Percentiles rank a stretch among this genome's conserved stretches.
Conservation (phyloP, 2,113 vertebrate species). For the Butorides virescens region DNA sequence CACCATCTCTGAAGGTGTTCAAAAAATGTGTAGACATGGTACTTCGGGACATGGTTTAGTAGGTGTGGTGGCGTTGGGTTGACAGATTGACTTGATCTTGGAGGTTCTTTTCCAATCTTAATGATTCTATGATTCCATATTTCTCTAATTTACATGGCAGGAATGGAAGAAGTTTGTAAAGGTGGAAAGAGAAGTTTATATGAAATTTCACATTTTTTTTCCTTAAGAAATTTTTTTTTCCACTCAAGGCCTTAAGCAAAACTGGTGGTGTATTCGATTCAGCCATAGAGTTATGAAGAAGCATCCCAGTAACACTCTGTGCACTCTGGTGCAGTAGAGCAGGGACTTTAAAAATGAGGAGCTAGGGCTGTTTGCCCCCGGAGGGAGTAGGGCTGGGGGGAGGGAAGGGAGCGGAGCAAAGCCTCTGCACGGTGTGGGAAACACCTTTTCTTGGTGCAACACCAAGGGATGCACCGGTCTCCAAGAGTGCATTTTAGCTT, state of each 20-base stretch:
- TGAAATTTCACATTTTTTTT: background rate
- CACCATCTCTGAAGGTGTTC: too few relatives aligned
- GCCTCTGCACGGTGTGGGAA: background rate
- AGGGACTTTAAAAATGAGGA: background rate
- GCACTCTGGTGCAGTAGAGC: background rate
- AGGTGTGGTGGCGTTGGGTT: too few relatives aligned
- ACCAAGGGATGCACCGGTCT: rapidly evolving
- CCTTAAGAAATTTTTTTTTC: background rate
- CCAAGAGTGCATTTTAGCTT: rapidly evolving
- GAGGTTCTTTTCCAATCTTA: too few relatives aligned
- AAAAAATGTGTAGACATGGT: too few relatives aligned
- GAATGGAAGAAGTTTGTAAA: background rate
- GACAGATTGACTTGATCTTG: too few relatives aligned
- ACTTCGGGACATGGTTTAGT: too few relatives aligned
- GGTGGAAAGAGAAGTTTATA: background rate
- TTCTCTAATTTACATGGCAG: background rate
- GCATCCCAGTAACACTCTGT: background rate
- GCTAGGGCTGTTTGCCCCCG: background rate
- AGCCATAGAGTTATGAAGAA: background rate
- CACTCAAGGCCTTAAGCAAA: rapidly evolving
- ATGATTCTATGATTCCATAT: background rate
- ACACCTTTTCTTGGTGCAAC: background rate
- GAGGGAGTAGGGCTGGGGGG: background rate
- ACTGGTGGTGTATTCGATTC: background rate
- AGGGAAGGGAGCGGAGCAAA: background rate